Conservation (phyloP, 2,113 vertebrate genomes). For the Pterocles gutturalis region DNA sequence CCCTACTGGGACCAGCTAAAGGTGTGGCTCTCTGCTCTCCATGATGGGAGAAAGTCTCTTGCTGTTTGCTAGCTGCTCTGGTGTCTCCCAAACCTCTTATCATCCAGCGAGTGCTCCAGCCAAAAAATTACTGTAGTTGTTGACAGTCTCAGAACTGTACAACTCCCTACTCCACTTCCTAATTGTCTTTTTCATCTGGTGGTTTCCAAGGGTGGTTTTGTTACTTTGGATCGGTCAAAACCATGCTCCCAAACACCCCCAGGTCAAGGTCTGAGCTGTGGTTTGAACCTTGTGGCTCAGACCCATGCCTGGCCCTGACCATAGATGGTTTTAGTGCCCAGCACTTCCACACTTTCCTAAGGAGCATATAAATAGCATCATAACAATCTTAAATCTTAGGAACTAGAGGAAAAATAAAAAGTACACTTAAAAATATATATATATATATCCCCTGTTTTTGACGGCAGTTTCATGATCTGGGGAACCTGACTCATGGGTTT, state of each 20-base stretch:
- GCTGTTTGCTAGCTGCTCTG: not conserved
- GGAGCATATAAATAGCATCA: not conserved
- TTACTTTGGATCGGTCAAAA: not conserved
- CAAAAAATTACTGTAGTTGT: not conserved
- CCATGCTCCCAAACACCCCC: not conserved
- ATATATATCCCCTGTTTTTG: not conserved
- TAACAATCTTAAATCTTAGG: not conserved
- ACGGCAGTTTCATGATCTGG: not conserved
- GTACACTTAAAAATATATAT: not conserved
- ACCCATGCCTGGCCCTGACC: not conserved
- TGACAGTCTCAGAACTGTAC: not conserved
- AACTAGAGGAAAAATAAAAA: not conserved
- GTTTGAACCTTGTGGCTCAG: not conserved
- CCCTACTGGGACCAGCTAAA: not conserved
- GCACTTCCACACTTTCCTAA: not conserved
- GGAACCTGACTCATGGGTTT: not conserved
- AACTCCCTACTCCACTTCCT: not conserved
- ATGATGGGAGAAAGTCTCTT: not conserved
- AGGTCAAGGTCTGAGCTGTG: not conserved
- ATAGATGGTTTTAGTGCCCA: not conserved
- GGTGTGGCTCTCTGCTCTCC: not conserved
- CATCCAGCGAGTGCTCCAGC: not conserved
- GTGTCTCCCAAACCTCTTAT: not conserved
- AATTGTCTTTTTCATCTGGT: not conserved
- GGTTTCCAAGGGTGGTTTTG: not conserved